Conservation (phyloP, 1,140 invertebrate genomes). For the Chlorops oryzae region DNA sequence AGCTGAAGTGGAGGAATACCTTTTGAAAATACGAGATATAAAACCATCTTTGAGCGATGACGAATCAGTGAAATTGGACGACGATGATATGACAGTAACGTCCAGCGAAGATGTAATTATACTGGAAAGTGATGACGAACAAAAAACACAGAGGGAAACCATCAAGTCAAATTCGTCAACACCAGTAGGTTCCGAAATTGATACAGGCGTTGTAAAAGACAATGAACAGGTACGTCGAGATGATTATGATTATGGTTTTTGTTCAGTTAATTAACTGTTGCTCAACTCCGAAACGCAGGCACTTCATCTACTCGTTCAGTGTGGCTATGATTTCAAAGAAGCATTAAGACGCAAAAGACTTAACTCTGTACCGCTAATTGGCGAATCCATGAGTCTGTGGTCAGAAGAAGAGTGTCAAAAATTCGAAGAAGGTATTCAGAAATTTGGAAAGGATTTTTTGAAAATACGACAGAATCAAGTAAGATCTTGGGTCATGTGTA, state of each 20-base stretch:
- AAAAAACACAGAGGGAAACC: background rate
- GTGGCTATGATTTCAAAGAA: conserved; percentile 91
- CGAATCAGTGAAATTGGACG: background rate
- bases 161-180: no score
- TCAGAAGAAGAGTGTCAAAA: conserved; percentile 96
- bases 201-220: conserved; percentile 60
- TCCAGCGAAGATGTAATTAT: background rate
- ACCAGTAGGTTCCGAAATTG: background rate
- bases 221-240: conserved; percentile 66
- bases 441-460: conserved; percentile 94
- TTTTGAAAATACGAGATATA: conserved; percentile 51
- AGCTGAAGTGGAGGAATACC: conserved; percentile 73
- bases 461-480: conserved; percentile 91
- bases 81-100: background rate
- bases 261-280: no score
- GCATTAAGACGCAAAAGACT: conserved; percentile 78
- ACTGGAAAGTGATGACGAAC: background rate
- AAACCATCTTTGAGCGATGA: conserved; percentile 9
- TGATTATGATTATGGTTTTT: no score
- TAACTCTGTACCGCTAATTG: conserved; percentile 64
- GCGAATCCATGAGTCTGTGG: conserved; percentile 81
- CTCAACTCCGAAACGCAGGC: conserved; percentile 54
- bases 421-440: conserved; percentile 89
- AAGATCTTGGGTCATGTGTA: conserved; percentile 16
- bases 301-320: conserved; percentile 84